Evolutionary conservation across 2,113 vertebrate species (phyloP).

Genomic region (Microcebus ravelobensis): DNA sequence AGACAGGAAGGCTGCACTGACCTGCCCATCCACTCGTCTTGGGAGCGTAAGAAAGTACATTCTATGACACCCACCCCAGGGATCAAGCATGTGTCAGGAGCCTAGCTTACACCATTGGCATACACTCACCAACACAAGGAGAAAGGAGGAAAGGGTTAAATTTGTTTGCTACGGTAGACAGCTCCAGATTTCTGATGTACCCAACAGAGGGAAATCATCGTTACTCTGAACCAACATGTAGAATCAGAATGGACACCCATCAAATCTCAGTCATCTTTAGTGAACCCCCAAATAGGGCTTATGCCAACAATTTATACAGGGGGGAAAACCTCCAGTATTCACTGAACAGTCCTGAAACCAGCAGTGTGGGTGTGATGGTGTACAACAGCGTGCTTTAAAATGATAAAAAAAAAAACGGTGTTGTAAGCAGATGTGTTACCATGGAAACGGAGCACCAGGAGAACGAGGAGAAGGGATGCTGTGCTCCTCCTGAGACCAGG

Average conservation of each 20-base stretch:
- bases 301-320: neutral
- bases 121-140: neutral
- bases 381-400: neutral
- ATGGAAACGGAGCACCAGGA: neutral
- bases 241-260: neutral
- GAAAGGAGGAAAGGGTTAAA: neutral
- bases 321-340: neutral
- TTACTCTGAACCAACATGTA: neutral
- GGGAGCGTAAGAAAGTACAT: neutral
- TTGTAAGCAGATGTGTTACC: neutral
- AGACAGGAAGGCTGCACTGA: too few species aligned
- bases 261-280: neutral
- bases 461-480: neutral
- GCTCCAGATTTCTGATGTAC: neutral
- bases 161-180: neutral
- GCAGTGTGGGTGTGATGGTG: neutral
- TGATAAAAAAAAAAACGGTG: neutral
- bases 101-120: neutral
- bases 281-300: neutral
- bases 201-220: neutral
- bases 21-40: too few species aligned
- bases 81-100: neutral
- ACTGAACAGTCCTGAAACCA: neutral
- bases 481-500: neutral
- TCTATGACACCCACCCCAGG: neutral